Evolutionary conservation across 2,888 invertebrate genomes (phyloP).

Genomic region (Chelonus formosanus): DNA sequence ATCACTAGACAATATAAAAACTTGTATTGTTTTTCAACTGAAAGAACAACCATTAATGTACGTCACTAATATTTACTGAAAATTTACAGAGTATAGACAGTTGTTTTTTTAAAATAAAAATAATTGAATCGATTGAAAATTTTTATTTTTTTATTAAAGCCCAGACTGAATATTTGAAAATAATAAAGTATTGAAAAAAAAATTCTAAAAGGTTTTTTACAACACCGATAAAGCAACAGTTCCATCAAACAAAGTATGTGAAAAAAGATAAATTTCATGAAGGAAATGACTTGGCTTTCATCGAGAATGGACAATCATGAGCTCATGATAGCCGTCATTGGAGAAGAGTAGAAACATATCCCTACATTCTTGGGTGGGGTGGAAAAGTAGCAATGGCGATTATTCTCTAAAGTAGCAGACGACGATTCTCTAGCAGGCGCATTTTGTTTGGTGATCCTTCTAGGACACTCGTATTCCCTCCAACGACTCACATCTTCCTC

Average conservation of each 20-base stretch:
- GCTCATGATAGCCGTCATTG: slow-evolving; percentile 45
- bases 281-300: slow-evolving; percentile 32
- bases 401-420: slow-evolving; percentile 44
- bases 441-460: slow-evolving; percentile 17
- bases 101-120: too few relatives aligned
- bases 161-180: too few relatives aligned
- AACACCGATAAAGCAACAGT: slow-evolving; percentile 1
- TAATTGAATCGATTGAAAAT: too few relatives aligned
- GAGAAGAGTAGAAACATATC: slow-evolving; percentile 28
- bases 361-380: slow-evolving; percentile 36
- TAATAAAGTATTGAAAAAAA: too few relatives aligned
- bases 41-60: too few relatives aligned
- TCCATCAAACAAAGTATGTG: slow-evolving; percentile 9
- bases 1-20: too few relatives aligned
- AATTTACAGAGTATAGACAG: too few relatives aligned
- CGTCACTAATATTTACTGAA: too few relatives aligned
- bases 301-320: slow-evolving; percentile 47
- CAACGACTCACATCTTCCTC: slow-evolving; percentile 47
- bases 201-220: not conserved
- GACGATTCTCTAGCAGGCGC: slow-evolving; percentile 32
- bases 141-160: too few relatives aligned
- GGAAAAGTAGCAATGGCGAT: slow-evolving; percentile 36
- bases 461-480: slow-evolving; percentile 20
- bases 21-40: too few relatives aligned
- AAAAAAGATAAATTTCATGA: slow-evolving; percentile 21